Conservation (phyloP, 1,140 invertebrate genomes). For the Listronotus bonariensis region DNA sequence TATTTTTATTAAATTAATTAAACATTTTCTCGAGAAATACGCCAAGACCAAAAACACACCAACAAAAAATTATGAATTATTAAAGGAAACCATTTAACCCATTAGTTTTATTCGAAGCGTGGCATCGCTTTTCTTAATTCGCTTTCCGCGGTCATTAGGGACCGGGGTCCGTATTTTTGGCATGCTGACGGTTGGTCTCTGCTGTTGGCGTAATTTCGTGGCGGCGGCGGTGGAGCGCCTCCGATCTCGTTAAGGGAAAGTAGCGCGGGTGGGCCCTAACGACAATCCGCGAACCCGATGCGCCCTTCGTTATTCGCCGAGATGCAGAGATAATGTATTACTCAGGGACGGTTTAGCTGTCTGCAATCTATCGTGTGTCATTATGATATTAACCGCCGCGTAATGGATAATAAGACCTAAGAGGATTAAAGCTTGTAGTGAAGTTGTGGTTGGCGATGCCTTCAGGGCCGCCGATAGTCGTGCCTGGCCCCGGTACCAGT, state of each 20-base stretch:
- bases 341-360: conserved; percentile 19
- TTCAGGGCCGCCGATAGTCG: too few relatives aligned
- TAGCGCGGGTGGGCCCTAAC: conserved; percentile 33
- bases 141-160: conserved; percentile 46
- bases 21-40: not conserved
- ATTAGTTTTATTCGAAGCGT: conserved; percentile 25
- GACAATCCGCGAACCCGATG: conserved; percentile 43
- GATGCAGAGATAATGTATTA: conserved; percentile 44
- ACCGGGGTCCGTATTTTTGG: conserved; percentile 41
- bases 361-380: conserved; percentile 7
- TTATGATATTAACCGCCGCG: not conserved
- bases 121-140: conserved; percentile 48
- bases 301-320: conserved; percentile 43
- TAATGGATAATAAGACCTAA: not conserved
- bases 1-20: too few relatives aligned
- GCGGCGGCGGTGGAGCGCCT: conserved; percentile 17
- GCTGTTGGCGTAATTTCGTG: conserved; percentile 49
- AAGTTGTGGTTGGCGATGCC: too few relatives aligned
- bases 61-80: conserved; percentile 10
- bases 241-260: conserved; percentile 44
- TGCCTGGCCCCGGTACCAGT: too few relatives aligned
- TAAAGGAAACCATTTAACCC: conserved; percentile 34
- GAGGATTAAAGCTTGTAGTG: too few relatives aligned
- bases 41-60: not conserved
- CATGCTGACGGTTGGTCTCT: conserved; percentile 40